phyloP scores from a whole-genome alignment of 2,797 vertebrate genomes.

The Aulostomus chinensis region DNA sequence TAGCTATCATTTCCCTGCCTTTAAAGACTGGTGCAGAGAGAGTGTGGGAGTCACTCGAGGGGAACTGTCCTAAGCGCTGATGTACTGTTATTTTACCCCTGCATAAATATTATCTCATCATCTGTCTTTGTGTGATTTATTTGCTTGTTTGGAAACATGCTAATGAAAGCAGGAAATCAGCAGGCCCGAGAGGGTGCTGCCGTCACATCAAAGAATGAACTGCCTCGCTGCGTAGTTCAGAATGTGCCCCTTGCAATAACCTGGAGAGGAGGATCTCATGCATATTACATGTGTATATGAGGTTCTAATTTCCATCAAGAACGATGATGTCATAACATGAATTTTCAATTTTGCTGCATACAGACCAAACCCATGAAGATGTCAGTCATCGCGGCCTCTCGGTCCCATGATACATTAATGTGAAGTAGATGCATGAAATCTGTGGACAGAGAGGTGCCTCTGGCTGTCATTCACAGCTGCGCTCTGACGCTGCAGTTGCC shows the following conservation, averaged over 20 bases:
- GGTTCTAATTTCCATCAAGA: slow-evolving; percentile 3
- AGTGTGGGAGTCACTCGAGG: slow-evolving; percentile 45
- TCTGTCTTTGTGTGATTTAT: slow-evolving; percentile 39
- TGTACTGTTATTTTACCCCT: slow-evolving; percentile 1
- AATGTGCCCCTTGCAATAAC: too few relatives aligned
- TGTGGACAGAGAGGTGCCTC: neutral
- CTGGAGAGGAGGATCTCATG: neutral
- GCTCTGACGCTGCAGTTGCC: neutral
- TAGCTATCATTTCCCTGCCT: slow-evolving; percentile 13
- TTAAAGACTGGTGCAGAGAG: neutral
- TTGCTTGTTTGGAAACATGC: slow-evolving; percentile 42
- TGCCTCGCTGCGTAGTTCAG: neutral
- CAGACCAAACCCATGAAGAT: neutral
- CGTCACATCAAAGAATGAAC: slow-evolving; percentile 11
- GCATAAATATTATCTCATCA: slow-evolving; percentile 39
- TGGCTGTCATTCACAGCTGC: slow-evolving; percentile 2
- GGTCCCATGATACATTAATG: neutral
- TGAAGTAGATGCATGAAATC: slow-evolving; percentile 4
- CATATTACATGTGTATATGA: neutral
- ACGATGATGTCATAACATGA: slow-evolving; percentile 1
- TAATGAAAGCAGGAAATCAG: slow-evolving; percentile 35
- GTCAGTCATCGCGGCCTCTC: neutral
- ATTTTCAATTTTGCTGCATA: slow-evolving; percentile 6
- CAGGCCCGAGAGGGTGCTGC: slow-evolving; percentile 5
- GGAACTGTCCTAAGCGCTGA: slow-evolving; percentile 30